Percentiles rank a stretch among this genome's conserved stretches.
These are phyloP conservation scores for Ornithoptera priamus DNA, from an alignment of 2,888 invertebrate species.

Conservation along the genomic window DNA sequence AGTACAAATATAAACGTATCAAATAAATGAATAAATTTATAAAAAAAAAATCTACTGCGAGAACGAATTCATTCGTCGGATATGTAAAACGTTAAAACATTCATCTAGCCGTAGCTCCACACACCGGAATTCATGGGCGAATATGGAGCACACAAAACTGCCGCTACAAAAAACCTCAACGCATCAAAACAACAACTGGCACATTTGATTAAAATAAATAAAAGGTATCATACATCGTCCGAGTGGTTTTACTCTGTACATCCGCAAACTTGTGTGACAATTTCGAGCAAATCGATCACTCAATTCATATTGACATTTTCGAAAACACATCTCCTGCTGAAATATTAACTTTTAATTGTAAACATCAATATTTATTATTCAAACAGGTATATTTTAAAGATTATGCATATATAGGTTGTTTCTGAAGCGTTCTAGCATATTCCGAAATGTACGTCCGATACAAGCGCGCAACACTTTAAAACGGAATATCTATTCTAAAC, in stretches of 20 bases:
- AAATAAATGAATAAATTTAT: conserved; percentile 61
- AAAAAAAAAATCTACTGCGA: conserved; percentile 63
- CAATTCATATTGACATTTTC: conserved; percentile 3
- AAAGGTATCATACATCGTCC: conserved; percentile 60
- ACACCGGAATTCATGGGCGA: conserved; percentile 71
- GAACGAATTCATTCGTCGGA: conserved; percentile 72
- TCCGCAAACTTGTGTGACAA: conserved; percentile 27
- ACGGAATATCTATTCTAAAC: conserved; percentile 74
- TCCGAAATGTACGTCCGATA: conserved; percentile 63
- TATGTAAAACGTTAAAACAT: conserved; percentile 78
- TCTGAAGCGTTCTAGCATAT: conserved; percentile 63
- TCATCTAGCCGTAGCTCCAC: conserved; percentile 69
- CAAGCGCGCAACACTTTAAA: conserved; percentile 65
- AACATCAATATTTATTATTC: neutral
- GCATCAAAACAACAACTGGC: conserved; percentile 68
- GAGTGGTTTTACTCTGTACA: conserved; percentile 36
- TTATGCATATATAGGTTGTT: conserved; percentile 24
- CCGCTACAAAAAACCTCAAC: conserved; percentile 62
- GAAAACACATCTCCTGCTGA: neutral
- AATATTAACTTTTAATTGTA: neutral
- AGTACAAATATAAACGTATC: conserved; percentile 63
- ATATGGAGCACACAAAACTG: conserved; percentile 64
- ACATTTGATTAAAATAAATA: conserved; percentile 77
- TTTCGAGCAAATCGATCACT: conserved; percentile 24
- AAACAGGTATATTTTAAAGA: neutral